These are phyloP conservation scores for Apostichopus parvimensis DNA, from an alignment of 35 echinoderm and acorn worm species.

Conservation along the genomic window DNA sequence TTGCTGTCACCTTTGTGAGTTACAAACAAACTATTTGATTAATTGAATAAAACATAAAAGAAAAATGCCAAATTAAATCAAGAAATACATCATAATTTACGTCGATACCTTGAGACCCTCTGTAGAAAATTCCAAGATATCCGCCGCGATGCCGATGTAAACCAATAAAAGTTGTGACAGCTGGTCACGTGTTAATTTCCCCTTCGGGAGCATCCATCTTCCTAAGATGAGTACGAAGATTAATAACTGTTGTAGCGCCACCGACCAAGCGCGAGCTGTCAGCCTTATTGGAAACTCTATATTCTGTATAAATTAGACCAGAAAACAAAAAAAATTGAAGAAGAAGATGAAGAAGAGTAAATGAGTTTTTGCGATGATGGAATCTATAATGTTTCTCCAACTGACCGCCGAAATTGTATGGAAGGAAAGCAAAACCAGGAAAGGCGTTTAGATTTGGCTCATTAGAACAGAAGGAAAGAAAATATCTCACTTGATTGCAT, in stretches of 20 bases:
- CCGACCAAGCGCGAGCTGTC: conserved; percentile 65
- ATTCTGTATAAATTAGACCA: background rate
- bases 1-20: no score
- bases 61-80: background rate
- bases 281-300: conserved; percentile 27
- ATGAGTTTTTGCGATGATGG: no score
- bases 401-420: no score
- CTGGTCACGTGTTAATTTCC: conserved; percentile 88
- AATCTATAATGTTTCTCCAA: no score
- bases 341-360: no score
- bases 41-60: background rate
- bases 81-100: background rate
- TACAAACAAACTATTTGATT: no score
- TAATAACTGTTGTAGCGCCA: conserved; percentile 82
- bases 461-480: no score
- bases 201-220: conserved; percentile 96
- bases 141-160: conserved; percentile 98
- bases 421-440: no score
- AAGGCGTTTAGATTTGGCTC: no score
- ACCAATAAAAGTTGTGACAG: conserved; percentile 94
- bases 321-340: no score
- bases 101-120: conserved; percentile 77
- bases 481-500: no score
- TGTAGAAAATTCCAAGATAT: conserved; percentile 96
- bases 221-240: conserved; percentile 90